Evolutionary conservation across 2,888 invertebrate species (phyloP).

Genomic region (Ceraclea dissimilis): DNA sequence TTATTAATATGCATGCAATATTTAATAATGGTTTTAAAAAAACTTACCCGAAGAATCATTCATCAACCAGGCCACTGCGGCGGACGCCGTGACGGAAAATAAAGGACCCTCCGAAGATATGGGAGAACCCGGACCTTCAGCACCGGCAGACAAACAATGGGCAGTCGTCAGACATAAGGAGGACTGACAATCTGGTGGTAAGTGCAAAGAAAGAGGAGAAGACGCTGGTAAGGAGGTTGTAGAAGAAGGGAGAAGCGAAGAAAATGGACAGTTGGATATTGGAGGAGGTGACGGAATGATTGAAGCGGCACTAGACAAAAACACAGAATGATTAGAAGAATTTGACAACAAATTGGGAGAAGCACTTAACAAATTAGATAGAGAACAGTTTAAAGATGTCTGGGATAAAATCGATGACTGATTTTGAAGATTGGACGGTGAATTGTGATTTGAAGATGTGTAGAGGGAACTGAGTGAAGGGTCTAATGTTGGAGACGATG

Average conservation of each 20-base stretch:
- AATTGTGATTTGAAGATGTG: slow-evolving; percentile 2
- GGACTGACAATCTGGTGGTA: slow-evolving; percentile 37
- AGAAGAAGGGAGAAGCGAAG: neutral
- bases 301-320: neutral
- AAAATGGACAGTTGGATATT: neutral
- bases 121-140: slow-evolving; percentile 35
- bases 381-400: slow-evolving; percentile 7
- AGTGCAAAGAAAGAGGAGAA: slow-evolving; percentile 7
- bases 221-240: neutral
- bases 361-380: slow-evolving; percentile 10
- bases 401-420: slow-evolving; percentile 1
- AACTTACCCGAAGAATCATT: slow-evolving; percentile 45
- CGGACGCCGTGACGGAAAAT: slow-evolving; percentile 39
- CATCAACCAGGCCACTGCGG: slow-evolving; percentile 50
- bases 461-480: slow-evolving; percentile 16
- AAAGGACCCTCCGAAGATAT: slow-evolving; percentile 40
- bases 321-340: neutral
- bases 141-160: slow-evolving; percentile 37
- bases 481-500: slow-evolving; percentile 12
- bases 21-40: too few species aligned
- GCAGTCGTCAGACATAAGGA: slow-evolving; percentile 37
- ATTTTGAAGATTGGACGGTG: slow-evolving; percentile 1
- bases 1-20: too few species aligned
- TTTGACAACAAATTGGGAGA: slow-evolving; percentile 5
- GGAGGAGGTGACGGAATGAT: slow-evolving; percentile 5